These are phyloP conservation scores for Gymnocypris eckloni DNA, from an alignment of 2,797 vertebrate species.

Conservation along the genomic window DNA sequence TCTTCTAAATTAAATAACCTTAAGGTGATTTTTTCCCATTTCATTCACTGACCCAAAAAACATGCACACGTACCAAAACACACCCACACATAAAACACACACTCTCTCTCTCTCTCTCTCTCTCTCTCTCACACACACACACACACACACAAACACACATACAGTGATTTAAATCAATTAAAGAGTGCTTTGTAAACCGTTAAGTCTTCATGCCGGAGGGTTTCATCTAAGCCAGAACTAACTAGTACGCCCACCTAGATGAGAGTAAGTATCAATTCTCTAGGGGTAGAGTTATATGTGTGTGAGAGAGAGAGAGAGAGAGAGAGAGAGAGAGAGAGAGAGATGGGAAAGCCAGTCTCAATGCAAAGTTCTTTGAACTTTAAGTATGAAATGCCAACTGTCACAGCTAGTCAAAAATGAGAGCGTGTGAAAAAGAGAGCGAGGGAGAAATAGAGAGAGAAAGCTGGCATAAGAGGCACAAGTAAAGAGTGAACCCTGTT, in stretches of 20 bases:
- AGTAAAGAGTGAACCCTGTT: constrained; percentile 16
- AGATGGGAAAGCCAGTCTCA: constrained; percentile 28
- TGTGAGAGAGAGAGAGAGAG: constrained; percentile 7
- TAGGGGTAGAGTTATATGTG: neutral
- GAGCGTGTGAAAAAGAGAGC: constrained; percentile 17
- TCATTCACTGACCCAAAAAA: neutral
- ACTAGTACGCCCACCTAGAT: constrained; percentile 27
- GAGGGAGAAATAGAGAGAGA: constrained; percentile 6
- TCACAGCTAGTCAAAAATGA: constrained; percentile 28
- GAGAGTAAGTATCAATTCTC: neutral
- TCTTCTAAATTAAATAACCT: constrained; percentile 41
- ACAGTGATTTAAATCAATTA: constrained; percentile 39
- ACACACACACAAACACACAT: neutral
- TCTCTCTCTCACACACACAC: too few relatives aligned
- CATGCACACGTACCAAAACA: neutral
- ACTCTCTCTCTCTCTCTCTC: neutral
- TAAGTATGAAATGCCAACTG: constrained; percentile 46
- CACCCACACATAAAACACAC: neutral
- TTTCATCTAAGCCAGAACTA: constrained; percentile 27
- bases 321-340: constrained; percentile 11
- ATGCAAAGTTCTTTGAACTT: constrained; percentile 52
- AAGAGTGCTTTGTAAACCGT: neutral
- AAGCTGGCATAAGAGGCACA: neutral
- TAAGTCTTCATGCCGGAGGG: neutral
- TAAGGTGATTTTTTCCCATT: constrained; percentile 19